phyloP scores from a whole-genome alignment of 2,113 vertebrate genomes.

The Bettongia penicillata region DNA sequence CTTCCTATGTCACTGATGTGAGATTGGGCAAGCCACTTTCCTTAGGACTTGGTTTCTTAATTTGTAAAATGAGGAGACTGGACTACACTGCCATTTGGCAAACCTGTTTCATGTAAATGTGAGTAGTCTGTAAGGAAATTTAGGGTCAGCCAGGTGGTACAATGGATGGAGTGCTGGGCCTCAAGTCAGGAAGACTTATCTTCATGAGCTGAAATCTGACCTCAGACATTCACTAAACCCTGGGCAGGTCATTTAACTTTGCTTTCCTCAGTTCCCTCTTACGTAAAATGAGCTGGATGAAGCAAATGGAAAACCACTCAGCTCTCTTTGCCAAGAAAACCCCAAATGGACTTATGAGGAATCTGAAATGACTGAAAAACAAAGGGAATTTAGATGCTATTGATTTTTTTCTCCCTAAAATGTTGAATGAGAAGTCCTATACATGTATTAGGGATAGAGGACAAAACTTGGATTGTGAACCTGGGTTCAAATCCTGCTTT shows the following conservation, averaged over 20 bases:
- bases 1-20: not conserved
- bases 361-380: not conserved
- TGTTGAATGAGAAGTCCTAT: not conserved
- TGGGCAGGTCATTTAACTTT: not conserved
- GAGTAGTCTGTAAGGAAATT: not conserved
- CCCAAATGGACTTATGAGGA: not conserved
- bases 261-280: not conserved
- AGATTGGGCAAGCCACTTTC: not conserved
- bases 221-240: not conserved
- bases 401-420: not conserved
- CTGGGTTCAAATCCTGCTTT: not conserved
- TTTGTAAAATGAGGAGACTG: not conserved
- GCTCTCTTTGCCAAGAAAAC: not conserved
- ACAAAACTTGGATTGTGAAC: not conserved
- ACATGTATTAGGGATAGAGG: not conserved
- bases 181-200: not conserved
- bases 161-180: not conserved
- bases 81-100: not conserved
- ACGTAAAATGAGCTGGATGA: not conserved
- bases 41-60: not conserved
- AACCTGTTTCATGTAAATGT: not conserved
- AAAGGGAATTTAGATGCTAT: not conserved
- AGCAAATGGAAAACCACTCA: not conserved
- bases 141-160: too few relatives aligned
- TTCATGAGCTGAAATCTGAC: not conserved